Conservation (phyloP, 1,140 invertebrate genomes). For the Halotydeus destructor region DNA sequence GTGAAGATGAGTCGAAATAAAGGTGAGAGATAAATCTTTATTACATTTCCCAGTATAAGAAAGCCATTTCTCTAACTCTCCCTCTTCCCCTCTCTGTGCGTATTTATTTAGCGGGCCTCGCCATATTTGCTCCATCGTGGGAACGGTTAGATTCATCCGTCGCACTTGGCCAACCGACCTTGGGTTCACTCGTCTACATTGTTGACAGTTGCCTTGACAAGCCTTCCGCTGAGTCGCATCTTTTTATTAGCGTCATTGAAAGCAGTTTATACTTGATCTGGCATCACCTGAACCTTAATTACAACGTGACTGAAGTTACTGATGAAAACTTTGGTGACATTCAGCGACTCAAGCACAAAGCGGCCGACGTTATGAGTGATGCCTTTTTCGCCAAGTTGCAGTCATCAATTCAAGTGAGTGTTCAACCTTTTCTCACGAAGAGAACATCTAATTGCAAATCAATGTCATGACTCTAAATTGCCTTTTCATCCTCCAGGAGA, state of each 20-base stretch:
- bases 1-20: conserved; percentile 6
- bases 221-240: neutral
- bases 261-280: conserved; percentile 9
- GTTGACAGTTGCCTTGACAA: conserved; percentile 8
- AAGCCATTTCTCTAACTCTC: conserved; percentile 1
- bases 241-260: conserved; percentile 4
- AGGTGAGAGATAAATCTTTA: conserved; percentile 6
- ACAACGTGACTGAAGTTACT: conserved; percentile 2
- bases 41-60: neutral
- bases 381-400: conserved; percentile 13
- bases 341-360: conserved; percentile 3
- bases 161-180: neutral
- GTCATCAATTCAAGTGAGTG: conserved; percentile 4
- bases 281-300: conserved; percentile 13
- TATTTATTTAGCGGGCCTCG: neutral
- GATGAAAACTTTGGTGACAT: conserved; percentile 5
- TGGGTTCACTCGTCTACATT: conserved; percentile 11
- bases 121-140: conserved; percentile 12
- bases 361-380: conserved; percentile 8
- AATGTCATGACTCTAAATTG: neutral
- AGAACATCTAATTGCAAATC: neutral
- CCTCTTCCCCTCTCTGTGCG: no score
- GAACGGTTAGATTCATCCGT: conserved; percentile 2
- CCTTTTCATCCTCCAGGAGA: conserved; percentile 8
- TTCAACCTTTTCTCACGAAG: neutral